Evolutionary conservation across 2,797 vertebrate species (phyloP), one percentile per base, ranked within the genome.

Genomic region (Lycodopsis pacificus): DNA sequence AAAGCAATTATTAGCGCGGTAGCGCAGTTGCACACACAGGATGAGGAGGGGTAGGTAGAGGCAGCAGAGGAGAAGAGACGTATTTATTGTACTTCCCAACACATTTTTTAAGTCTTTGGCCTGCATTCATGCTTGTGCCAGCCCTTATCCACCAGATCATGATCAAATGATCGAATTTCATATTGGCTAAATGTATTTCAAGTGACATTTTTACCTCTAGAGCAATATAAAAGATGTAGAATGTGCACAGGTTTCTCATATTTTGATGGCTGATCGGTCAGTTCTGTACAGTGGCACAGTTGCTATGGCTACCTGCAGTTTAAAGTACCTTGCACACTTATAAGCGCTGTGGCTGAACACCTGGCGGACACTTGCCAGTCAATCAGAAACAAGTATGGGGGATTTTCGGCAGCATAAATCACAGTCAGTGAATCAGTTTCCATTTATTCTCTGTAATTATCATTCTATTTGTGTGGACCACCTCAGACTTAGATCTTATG

Each of bases 1-100:
- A 74, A 69, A 76, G 83, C 88, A 92, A 90, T 91, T 89, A 87
- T 89, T 88, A 90, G 78, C 66, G 7, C 32, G 7, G 32, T 34
- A 34, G 32, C 30, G 30, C 30, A 32, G 30, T 32, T 32, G 66
- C 64, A 65, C 62, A 32, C 70, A 84, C 83, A 80, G 38, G 67
- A 74, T 63, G 57, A 34, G 27, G 38, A 48, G 65, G 25, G 30
- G 34, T 7, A 54, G 57, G 65, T 40, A 14, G 66, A 73, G 34
- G 34, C 65, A 42, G 7, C 7, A 56, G 2, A 57, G 36, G 30
- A 40, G 46, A 51, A 22, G 42, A 34, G 62, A 53, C 69, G 67
- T 82, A 81, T 87, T 74, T 65, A 66, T 20, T 72, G 8, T 46
- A 59, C 11, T n/a, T 32, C 11, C 34, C 13, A 59, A 68, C 14